These are phyloP conservation scores for Anhinga anhinga DNA, from an alignment of 2,113 vertebrate genomes.

Conservation along the genomic window DNA sequence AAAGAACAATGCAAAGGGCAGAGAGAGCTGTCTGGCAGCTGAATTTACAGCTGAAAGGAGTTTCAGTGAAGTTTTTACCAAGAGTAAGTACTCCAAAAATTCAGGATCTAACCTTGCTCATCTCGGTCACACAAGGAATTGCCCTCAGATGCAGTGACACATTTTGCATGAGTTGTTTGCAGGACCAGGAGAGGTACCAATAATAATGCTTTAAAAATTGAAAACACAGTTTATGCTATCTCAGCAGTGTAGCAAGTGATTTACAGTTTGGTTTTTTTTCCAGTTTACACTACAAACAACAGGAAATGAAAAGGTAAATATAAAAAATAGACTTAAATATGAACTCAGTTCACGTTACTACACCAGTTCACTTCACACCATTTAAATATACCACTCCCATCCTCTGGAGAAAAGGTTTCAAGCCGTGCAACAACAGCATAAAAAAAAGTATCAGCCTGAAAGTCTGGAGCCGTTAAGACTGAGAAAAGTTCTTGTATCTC, in stretches of 20 bases:
- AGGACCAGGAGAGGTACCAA: neutral
- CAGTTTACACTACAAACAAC: neutral
- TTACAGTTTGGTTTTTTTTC: neutral
- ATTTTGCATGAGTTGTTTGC: neutral
- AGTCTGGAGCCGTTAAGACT: neutral
- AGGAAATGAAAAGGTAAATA: neutral
- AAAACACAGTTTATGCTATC: neutral
- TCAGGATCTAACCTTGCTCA: neutral
- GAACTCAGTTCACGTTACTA: neutral
- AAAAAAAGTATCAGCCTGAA: neutral
- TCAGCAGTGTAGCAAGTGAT: neutral
- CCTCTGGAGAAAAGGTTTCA: neutral
- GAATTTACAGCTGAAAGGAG: neutral
- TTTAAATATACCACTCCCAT: neutral
- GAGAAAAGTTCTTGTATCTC: neutral
- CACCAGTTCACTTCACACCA: neutral
- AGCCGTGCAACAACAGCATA: neutral
- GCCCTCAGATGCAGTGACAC: neutral
- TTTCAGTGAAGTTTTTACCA: neutral
- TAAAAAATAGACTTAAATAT: neutral
- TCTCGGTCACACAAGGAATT: neutral
- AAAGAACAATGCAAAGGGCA: neutral
- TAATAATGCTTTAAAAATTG: neutral
- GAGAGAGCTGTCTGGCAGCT: neutral
- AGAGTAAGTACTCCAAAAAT: neutral